Percentiles rank a stretch among this genome's conserved stretches.
Conservation (phyloP, 2,888 invertebrate genomes). For the Reticulitermes lucifugus region DNA sequence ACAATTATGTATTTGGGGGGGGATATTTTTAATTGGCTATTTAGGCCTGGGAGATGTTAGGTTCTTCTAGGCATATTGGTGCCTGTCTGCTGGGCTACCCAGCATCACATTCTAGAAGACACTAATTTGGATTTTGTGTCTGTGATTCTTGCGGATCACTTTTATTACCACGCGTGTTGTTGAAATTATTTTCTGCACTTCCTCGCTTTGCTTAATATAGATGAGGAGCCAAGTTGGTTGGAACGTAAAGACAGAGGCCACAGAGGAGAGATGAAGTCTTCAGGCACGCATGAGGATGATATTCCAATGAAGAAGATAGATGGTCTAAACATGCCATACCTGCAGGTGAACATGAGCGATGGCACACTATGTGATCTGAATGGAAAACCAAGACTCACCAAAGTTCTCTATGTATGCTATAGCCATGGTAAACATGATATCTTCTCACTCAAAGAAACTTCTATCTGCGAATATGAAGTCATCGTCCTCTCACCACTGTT, state of each 20-base stretch:
- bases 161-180: neutral
- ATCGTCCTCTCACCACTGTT: conserved; percentile 88
- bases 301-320: conserved; percentile 80
- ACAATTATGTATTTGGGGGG: no score
- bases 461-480: conserved; percentile 94
- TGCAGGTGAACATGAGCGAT: conserved; percentile 86
- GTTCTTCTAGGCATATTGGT: neutral
- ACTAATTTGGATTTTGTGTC: no score
- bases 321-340: conserved; percentile 88
- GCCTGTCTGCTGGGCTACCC: no score
- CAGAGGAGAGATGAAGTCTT: neutral
- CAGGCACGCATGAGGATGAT: conserved; percentile 10
- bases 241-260: neutral
- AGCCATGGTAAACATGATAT: conserved; percentile 91
- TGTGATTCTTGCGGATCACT: neutral
- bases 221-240: conserved; percentile 10
- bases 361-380: conserved; percentile 95
- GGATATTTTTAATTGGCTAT: no score
- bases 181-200: neutral
- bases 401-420: conserved; percentile 90
- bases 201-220: neutral
- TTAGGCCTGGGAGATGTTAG: neutral
- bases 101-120: no score
- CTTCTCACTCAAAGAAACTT: conserved; percentile 91
- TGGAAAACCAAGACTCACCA: conserved; percentile 83